Conservation (phyloP, 2,113 vertebrate species). For the Serilophus lunatus region DNA sequence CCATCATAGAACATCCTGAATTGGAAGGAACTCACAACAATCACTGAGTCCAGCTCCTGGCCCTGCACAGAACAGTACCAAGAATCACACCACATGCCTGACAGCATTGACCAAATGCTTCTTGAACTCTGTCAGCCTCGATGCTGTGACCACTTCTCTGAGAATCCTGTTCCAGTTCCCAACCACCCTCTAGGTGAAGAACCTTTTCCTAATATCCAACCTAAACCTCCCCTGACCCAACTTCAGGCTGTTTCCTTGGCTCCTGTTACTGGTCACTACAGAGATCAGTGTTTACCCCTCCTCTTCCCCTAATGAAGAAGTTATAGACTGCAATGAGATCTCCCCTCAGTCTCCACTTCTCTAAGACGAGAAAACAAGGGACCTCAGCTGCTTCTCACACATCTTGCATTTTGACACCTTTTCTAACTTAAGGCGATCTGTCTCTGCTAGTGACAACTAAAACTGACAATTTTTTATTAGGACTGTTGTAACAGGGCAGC, state of each 20-base stretch:
- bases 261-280: not conserved
- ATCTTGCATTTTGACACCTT: not conserved
- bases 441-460: not conserved
- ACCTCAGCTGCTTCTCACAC: not conserved
- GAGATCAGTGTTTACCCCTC: not conserved
- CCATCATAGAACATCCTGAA: not conserved
- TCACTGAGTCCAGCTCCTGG: not conserved
- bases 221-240: not conserved
- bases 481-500: not conserved
- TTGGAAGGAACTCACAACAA: not conserved
- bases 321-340: not conserved
- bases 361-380: not conserved
- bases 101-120: not conserved
- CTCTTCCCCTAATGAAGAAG: not conserved
- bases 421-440: not conserved
- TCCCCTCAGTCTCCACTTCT: not conserved
- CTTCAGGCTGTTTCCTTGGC: not conserved
- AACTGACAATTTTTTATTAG: not conserved
- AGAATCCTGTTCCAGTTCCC: not conserved
- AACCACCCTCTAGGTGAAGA: not conserved
- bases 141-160: not conserved
- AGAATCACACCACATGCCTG: not conserved
- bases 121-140: not conserved
- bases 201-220: not conserved
- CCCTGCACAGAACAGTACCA: fast-evolving